These are phyloP conservation scores for Galerucella nymphaeae DNA, from an alignment of 2,888 invertebrate species.

Conservation along the genomic window DNA sequence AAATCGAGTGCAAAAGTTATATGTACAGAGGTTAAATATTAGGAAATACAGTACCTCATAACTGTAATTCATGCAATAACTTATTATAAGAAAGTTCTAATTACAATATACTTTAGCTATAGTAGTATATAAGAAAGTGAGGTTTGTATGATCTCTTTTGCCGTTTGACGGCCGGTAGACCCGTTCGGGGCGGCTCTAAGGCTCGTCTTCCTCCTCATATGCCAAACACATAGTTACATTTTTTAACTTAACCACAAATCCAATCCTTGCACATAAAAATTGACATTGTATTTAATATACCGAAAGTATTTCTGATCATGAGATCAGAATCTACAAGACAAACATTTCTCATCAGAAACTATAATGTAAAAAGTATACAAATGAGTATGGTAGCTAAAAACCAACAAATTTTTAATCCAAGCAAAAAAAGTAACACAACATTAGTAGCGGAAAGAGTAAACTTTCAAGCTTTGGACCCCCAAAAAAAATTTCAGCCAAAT, in stretches of 20 bases:
- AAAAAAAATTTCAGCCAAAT: neutral
- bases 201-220: constrained; percentile 55
- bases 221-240: constrained; percentile 40
- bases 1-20: constrained; percentile 66
- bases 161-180: constrained; percentile 54
- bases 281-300: constrained; percentile 1
- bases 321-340: neutral
- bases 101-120: constrained; percentile 66
- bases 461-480: neutral
- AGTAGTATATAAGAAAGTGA: constrained; percentile 64
- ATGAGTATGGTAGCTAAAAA: neutral
- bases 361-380: too few species aligned
- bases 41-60: constrained; percentile 68
- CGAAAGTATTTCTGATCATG: neutral
- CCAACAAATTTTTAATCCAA: neutral
- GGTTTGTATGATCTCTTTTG: constrained; percentile 62
- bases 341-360: neutral
- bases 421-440: neutral
- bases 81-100: constrained; percentile 67
- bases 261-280: constrained; percentile 29
- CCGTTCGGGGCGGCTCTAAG: constrained; percentile 51
- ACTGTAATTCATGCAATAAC: constrained; percentile 69
- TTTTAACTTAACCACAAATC: constrained; percentile 26
- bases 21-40: constrained; percentile 68
- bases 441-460: neutral